Percentiles rank a stretch among this genome's conserved stretches.
These are phyloP conservation scores for Hozukius guyotensis DNA, from an alignment of 2,797 vertebrate genomes.

Conservation along the genomic window DNA sequence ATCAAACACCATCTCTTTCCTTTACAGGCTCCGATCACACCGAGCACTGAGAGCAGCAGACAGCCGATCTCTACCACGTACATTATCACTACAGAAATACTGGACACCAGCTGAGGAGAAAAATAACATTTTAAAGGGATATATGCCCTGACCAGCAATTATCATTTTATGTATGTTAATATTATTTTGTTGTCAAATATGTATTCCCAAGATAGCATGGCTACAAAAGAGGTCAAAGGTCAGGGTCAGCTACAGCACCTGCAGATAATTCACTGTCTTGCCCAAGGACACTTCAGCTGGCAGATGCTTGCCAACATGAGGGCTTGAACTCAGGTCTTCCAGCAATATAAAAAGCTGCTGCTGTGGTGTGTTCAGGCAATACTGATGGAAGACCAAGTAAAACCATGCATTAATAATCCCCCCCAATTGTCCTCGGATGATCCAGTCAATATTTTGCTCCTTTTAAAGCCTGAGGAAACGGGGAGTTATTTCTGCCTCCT, in stretches of 20 bases:
- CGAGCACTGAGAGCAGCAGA: constrained; percentile 76
- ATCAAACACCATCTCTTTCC: constrained; percentile 80
- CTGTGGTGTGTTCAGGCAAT: not conserved
- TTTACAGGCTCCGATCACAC: constrained; percentile 72
- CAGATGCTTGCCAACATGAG: not conserved
- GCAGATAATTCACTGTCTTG: constrained; percentile 45
- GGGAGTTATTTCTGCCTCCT: not conserved
- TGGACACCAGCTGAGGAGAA: constrained; percentile 71
- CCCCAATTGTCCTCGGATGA: not conserved
- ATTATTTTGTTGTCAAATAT: not conserved
- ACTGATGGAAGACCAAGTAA: constrained; percentile 7
- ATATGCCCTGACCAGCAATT: not conserved
- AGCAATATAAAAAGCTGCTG: constrained; percentile 8
- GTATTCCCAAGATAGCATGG: not conserved
- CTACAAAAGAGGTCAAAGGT: constrained; percentile 40
- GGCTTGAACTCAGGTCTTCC: constrained; percentile 13
- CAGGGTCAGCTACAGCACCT: constrained; percentile 25
- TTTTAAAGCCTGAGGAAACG: constrained; percentile 2
- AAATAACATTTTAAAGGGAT: not conserved
- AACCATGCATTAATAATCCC: constrained; percentile 32
- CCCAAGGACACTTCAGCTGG: constrained; percentile 45
- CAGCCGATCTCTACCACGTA: constrained; percentile 74
- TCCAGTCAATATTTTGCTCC: not conserved
- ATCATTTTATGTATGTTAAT: not conserved
- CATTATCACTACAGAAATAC: constrained; percentile 69